Evolutionary conservation across 2,888 invertebrate genomes (phyloP).

Genomic region (Sphaeridia pumilis): DNA sequence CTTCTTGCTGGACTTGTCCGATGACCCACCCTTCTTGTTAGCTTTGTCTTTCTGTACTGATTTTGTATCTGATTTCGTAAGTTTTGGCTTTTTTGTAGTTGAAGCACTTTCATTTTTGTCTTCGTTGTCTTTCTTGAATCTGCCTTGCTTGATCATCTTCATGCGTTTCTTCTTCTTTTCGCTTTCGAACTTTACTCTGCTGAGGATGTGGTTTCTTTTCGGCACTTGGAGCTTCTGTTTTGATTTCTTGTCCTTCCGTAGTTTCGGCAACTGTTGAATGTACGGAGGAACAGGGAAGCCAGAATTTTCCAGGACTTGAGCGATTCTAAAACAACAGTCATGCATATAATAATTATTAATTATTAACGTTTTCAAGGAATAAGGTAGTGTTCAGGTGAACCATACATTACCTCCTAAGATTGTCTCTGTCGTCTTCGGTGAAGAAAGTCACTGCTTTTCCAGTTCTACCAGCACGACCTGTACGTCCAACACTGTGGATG

Average conservation of each 20-base stretch:
- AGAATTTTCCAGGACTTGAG: constrained; percentile 75
- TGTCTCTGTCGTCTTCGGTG: constrained; percentile 73
- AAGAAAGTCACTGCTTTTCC: constrained; percentile 91
- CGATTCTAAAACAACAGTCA: constrained; percentile 76
- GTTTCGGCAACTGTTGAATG: constrained; percentile 65
- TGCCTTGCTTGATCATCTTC: constrained; percentile 16
- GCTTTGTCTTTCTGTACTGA: not conserved
- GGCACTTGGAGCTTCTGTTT: constrained; percentile 34
- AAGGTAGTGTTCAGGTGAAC: not conserved
- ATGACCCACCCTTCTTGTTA: not conserved
- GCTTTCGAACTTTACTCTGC: constrained; percentile 43
- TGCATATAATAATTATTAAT: not conserved
- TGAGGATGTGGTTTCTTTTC: constrained; percentile 54
- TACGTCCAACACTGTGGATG: constrained; percentile 61
- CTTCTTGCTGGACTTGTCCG: too few species aligned
- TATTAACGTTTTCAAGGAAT: not conserved
- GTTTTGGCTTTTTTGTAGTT: not conserved
- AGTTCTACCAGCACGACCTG: constrained; percentile 79
- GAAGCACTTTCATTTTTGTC: constrained; percentile 6
- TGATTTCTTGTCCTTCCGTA: constrained; percentile 45
- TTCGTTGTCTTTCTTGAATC: constrained; percentile 11
- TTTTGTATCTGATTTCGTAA: not conserved
- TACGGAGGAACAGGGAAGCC: constrained; percentile 88
- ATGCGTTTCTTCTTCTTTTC: constrained; percentile 31
- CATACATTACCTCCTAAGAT: constrained; percentile 62